Evolutionary conservation across 2,888 invertebrate genomes (phyloP), one percentile per base, ranked within the genome.

Genomic region (Hypomecis punctinalis): DNA sequence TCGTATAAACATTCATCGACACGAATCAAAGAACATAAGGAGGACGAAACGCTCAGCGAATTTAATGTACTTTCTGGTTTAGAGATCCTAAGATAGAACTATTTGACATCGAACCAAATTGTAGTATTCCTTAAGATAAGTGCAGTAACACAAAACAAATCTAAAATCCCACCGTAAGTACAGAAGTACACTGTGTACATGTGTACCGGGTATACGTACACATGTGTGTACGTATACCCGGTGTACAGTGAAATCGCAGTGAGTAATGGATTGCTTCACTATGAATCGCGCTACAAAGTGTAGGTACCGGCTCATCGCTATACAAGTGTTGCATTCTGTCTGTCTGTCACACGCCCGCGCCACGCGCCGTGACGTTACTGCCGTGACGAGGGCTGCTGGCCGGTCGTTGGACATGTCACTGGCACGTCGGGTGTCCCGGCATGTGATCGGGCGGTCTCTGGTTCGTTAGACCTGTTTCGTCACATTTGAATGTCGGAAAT

Each of bases 241-340:
- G n/a, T n/a, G 6, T 2, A 4, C 35, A 10, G 36, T n/a, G 10
- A 6, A 5, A 6, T 48, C n/a, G n/a, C 48, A 36, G 35, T 36
- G 33, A 35, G 35, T 48, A 48, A 48, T 48, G 48, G 48, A 48
- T 36, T 36, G 47, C 48, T 35, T 33, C 10, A n/a, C n/a, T 35
- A 36, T n/a, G n/a, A 10, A 10, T 5, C 35, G 10, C 36, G 6
- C 6, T 6, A 37, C 49, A 49, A 11, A 36, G 48, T 48, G 33
- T n/a, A n/a, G n/a, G n/a, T 36, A 10, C 47, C 48, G 48, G n/a
- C 36, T 6, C n/a, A 33, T 10, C 9, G 11, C 11, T 10, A 48
- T 10, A 13, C 35, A 36, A 49, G 49, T 11, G 39, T 9, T 13
- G 51, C 13, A 51, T 37, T 51, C 51, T 39, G 51, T 51, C 13